These are phyloP conservation scores for Coccyzus lansbergi DNA, from an alignment of 2,797 vertebrate species.

Conservation along the genomic window DNA sequence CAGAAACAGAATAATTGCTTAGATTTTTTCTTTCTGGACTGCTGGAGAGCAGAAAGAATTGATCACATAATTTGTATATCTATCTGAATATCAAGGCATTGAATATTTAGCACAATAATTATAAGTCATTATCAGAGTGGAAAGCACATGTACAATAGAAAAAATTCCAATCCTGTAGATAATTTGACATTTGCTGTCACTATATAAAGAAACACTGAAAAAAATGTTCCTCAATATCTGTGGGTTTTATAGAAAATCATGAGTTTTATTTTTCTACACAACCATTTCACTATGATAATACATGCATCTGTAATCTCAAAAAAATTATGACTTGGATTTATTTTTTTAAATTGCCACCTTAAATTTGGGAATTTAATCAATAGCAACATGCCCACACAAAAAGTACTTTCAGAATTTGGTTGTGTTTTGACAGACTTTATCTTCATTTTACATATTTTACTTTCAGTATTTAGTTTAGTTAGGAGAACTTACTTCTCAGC, in stretches of 20 bases:
- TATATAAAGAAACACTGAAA: not conserved
- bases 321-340: not conserved
- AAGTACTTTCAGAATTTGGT: not conserved
- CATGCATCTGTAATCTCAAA: not conserved
- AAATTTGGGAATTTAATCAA: not conserved
- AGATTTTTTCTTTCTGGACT: not conserved
- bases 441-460: not conserved
- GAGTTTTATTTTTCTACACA: not conserved
- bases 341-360: not conserved
- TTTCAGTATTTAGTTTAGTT: not conserved
- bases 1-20: not conserved
- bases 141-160: not conserved
- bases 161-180: fast-evolving
- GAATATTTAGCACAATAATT: not conserved
- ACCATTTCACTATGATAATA: not conserved
- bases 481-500: not conserved
- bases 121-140: not conserved
- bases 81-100: not conserved
- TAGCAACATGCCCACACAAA: not conserved
- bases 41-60: not conserved
- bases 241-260: not conserved
- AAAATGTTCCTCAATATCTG: not conserved
- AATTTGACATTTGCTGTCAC: not conserved
- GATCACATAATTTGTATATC: not conserved
- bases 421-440: not conserved